Evolutionary conservation across 2,797 vertebrate species (phyloP).

Genomic region (Glyptemys insculpta): DNA sequence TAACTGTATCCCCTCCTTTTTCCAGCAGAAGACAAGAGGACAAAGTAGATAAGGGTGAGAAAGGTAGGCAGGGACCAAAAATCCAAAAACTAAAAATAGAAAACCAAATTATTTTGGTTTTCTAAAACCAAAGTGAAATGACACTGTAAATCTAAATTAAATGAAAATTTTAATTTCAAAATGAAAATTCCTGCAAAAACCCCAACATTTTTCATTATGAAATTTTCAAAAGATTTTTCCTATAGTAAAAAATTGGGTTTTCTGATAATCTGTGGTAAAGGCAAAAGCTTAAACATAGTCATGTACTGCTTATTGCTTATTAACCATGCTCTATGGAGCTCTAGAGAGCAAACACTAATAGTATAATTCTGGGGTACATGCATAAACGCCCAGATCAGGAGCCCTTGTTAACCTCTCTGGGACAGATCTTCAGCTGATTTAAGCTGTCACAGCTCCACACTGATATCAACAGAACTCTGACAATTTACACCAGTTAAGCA

Average conservation of each 20-base stretch:
- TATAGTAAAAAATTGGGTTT: not conserved
- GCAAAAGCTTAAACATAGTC: not conserved
- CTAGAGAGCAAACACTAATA: not conserved
- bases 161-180: not conserved
- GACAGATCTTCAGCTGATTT: not conserved
- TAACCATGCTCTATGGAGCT: not conserved
- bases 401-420: not conserved
- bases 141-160: not conserved
- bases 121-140: not conserved
- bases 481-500: not conserved
- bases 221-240: not conserved
- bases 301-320: too few relatives aligned
- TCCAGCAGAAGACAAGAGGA: not conserved
- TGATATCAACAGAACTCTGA: not conserved
- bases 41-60: not conserved
- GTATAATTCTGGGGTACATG: not conserved
- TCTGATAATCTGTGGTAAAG: not conserved
- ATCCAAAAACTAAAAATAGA: not conserved
- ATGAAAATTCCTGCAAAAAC: not conserved
- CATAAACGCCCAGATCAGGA: not conserved
- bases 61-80: not conserved
- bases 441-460: not conserved
- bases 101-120: not conserved
- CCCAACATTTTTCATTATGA: not conserved
- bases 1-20: not conserved